These are phyloP conservation scores for Drosophila leontia DNA, from an alignment of 1,140 invertebrate species.

Conservation along the genomic window DNA sequence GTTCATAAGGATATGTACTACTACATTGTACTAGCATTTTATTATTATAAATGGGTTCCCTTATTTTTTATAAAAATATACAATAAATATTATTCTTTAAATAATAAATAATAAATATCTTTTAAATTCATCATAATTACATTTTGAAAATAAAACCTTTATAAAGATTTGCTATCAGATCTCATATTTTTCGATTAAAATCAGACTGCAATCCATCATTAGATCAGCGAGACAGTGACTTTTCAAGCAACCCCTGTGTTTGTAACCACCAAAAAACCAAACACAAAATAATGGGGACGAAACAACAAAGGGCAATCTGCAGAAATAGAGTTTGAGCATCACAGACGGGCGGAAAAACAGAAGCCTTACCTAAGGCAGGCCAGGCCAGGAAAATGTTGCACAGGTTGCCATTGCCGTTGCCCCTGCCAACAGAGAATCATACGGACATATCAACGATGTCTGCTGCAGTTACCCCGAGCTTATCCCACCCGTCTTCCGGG, in stretches of 20 bases:
- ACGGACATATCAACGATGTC: constrained; percentile 59
- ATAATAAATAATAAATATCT: too few relatives aligned
- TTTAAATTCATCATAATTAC: not conserved
- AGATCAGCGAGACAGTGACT: constrained; percentile 32
- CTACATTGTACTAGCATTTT: too few relatives aligned
- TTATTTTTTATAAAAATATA: too few relatives aligned
- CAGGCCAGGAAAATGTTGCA: constrained; percentile 61
- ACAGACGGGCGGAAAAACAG: constrained; percentile 49
- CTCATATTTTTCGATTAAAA: constrained; percentile 11
- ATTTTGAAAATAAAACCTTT: not conserved
- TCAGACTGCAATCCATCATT: constrained; percentile 46
- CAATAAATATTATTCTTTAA: too few relatives aligned
- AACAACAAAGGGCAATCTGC: constrained; percentile 75
- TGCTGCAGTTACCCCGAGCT: constrained; percentile 61
- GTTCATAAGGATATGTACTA: too few relatives aligned
- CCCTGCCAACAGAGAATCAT: constrained; percentile 33
- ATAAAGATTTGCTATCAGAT: constrained; percentile 2
- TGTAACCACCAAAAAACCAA: constrained; percentile 73
- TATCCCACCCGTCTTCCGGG: constrained; percentile 11
- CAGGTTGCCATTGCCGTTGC: constrained; percentile 58
- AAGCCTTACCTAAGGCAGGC: constrained; percentile 39
- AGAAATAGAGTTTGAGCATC: constrained; percentile 48
- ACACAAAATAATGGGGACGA: constrained; percentile 23
- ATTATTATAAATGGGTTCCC: too few relatives aligned
- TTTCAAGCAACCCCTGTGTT: constrained; percentile 47